These are phyloP conservation scores for Sphaeramia orbicularis DNA, from an alignment of 2,797 vertebrate species.

Conservation along the genomic window DNA sequence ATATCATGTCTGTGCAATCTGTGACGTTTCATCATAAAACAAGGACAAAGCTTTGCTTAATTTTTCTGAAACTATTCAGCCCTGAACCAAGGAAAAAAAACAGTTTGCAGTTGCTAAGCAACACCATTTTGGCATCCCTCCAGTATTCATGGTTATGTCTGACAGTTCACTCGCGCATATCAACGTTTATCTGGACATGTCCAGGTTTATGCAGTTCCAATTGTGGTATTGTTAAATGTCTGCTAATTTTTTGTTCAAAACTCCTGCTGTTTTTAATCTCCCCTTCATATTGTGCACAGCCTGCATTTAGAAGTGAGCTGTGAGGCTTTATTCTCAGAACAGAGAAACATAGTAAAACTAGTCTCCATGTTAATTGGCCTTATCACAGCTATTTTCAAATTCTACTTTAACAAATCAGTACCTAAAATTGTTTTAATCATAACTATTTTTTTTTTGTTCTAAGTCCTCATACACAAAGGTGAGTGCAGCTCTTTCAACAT, in stretches of 20 bases:
- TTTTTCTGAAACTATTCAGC: slow-evolving; percentile 36
- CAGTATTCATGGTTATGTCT: slow-evolving; percentile 40
- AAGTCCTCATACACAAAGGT: too few species aligned
- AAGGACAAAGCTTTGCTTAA: slow-evolving; percentile 28
- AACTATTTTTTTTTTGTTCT: not conserved
- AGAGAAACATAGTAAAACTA: not conserved
- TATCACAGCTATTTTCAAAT: not conserved
- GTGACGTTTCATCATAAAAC: slow-evolving; percentile 13
- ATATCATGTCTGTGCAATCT: slow-evolving; percentile 7
- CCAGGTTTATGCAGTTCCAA: slow-evolving; percentile 15
- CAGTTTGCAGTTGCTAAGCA: slow-evolving; percentile 61
- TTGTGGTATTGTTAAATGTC: slow-evolving; percentile 9
- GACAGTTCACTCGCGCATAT: slow-evolving; percentile 39
- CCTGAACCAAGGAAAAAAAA: slow-evolving; percentile 31
- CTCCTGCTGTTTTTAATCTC: not conserved
- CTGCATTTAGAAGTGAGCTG: not conserved
- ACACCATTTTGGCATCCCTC: slow-evolving; percentile 48
- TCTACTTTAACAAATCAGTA: not conserved
- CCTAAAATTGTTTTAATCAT: too few species aligned
- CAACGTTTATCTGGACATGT: slow-evolving; percentile 41
- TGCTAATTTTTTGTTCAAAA: not conserved
- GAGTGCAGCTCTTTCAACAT: not conserved
- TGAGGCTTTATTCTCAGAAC: slow-evolving; percentile 1
- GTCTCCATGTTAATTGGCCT: not conserved
- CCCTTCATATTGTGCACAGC: slow-evolving; percentile 1